Evolutionary conservation across 2,888 invertebrate species (phyloP).

Genomic region (Atrina japonica): DNA sequence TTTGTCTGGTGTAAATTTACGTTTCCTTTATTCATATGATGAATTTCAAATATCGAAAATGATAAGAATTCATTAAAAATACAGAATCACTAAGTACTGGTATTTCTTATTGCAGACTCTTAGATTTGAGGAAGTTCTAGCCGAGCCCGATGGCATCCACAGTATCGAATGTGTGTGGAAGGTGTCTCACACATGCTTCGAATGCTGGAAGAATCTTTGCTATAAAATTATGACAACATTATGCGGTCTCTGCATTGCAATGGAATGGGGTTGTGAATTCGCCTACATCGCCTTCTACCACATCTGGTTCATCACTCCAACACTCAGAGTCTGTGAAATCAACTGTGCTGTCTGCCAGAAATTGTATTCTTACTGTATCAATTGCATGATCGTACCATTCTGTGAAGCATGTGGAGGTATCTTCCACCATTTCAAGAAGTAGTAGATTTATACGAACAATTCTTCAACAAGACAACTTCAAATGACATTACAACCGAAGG

Average conservation of each 20-base stretch:
- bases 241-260: conserved; percentile 86
- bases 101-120: conserved; percentile 81
- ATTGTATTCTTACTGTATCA: conserved; percentile 47
- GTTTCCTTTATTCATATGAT: no score
- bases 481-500: no score
- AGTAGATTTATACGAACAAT: no score
- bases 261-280: conserved; percentile 82
- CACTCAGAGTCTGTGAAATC: conserved; percentile 86
- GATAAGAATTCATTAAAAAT: background rate
- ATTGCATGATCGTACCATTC: conserved; percentile 51
- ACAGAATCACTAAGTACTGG: background rate
- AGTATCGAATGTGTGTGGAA: conserved; percentile 87
- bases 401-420: conserved; percentile 30
- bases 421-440: conserved; percentile 22
- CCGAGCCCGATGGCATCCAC: conserved; percentile 74
- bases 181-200: conserved; percentile 85
- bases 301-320: conserved; percentile 88
- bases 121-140: conserved; percentile 59
- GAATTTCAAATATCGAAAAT: no score
- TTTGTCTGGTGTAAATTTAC: no score
- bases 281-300: conserved; percentile 84
- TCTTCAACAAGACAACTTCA: no score
- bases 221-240: conserved; percentile 87
- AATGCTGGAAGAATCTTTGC: conserved; percentile 85
- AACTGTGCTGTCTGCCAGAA: conserved; percentile 72